phyloP scores from a whole-genome alignment of 2,888 invertebrate genomes.

The Dimorphilus gyrociliatus region DNA sequence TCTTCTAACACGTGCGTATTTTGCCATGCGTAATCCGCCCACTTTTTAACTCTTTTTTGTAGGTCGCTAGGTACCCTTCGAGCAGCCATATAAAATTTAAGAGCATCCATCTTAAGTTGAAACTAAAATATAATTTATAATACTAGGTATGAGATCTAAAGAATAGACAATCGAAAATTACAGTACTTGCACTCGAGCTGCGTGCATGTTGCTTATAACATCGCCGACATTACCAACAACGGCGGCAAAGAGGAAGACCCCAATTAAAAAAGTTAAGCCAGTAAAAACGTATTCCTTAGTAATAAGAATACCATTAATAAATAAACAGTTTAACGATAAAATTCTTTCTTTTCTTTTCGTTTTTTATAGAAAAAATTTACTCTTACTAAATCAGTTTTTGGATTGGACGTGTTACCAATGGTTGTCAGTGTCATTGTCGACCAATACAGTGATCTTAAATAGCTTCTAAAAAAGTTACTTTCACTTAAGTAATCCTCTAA shows the following conservation, averaged over 20 bases:
- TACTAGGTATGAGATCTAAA: too few species aligned
- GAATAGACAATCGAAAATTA: too few species aligned
- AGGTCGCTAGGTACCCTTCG: conserved; percentile 21
- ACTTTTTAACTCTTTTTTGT: conserved; percentile 26
- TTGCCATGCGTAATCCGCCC: conserved; percentile 34
- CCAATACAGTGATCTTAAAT: conserved; percentile 27
- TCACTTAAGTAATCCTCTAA: not conserved
- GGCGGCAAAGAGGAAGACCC: conserved; percentile 32
- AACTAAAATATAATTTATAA: too few species aligned
- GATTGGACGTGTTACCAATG: conserved; percentile 25
- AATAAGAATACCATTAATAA: not conserved
- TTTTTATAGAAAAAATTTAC: not conserved
- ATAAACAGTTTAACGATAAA: not conserved
- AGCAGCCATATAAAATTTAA: conserved; percentile 28
- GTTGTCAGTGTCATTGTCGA: conserved; percentile 31
- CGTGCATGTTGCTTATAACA: conserved; percentile 34
- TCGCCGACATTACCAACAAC: conserved; percentile 35
- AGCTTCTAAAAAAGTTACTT: conserved; percentile 18
- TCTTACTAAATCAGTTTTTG: conserved; percentile 26
- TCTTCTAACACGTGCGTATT: too few species aligned
- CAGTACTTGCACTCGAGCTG: conserved; percentile 27
- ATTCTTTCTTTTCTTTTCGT: too few species aligned
- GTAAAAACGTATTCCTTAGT: conserved; percentile 31
- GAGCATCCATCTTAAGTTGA: conserved; percentile 26
- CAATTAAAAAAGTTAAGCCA: conserved; percentile 27